Conservation (phyloP, 2,797 vertebrate genomes). For the Gouania willdenowi region DNA sequence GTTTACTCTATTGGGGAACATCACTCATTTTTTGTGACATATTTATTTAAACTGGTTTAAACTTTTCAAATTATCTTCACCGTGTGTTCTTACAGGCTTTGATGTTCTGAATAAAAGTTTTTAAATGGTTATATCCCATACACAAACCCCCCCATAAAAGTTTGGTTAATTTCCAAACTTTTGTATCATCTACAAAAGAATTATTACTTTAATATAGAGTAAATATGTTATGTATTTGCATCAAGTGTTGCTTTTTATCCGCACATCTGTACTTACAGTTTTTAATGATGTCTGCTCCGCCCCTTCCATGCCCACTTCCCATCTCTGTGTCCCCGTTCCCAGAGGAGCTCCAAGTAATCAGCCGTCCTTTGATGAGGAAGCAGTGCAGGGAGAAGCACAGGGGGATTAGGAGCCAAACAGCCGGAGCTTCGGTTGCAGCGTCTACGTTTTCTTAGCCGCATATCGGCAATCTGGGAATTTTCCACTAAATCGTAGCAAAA, state of each 20-base stretch:
- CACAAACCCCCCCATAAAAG: no score
- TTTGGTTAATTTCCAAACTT: no score
- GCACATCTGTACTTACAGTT: conserved; percentile 11
- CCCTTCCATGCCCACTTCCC: conserved; percentile 40
- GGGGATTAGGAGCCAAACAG: conserved; percentile 59
- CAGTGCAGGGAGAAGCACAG: conserved; percentile 43
- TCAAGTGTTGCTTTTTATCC: conserved; percentile 1
- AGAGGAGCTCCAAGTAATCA: conserved; percentile 60
- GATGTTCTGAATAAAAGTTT: no score
- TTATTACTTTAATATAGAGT: no score
- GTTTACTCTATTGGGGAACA: no score
- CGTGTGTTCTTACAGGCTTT: no score
- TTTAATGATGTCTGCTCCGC: conserved; percentile 16
- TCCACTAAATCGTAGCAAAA: conserved; percentile 38
- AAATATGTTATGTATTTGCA: neutral
- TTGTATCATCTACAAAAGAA: no score
- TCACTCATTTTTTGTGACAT: no score
- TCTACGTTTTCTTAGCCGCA: conserved; percentile 38
- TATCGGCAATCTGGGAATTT: conserved; percentile 55
- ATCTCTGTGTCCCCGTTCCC: conserved; percentile 45
- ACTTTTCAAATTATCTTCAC: no score
- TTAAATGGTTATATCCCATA: no score
- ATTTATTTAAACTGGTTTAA: no score
- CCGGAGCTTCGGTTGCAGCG: conserved; percentile 57
- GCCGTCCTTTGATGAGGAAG: conserved; percentile 61